Conservation (phyloP, 2,888 invertebrate species). For the Tethea ocularis region DNA sequence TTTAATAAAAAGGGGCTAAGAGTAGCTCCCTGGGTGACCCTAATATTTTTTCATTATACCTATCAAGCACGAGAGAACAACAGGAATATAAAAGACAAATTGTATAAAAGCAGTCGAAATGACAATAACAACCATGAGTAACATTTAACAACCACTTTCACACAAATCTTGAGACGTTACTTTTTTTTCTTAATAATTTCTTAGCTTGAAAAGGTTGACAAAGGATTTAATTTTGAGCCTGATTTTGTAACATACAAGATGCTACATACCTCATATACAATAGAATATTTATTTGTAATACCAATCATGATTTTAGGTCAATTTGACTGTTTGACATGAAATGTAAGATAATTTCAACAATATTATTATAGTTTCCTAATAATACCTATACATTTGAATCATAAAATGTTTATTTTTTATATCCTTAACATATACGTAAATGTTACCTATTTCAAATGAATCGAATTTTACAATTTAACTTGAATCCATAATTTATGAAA, state of each 20-base stretch:
- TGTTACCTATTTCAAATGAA: too few relatives aligned
- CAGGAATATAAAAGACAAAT: constrained; percentile 48
- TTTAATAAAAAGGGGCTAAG: constrained; percentile 32
- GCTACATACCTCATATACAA: neutral
- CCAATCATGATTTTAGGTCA: neutral
- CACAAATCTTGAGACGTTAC: constrained; percentile 32
- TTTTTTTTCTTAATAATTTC: constrained; percentile 5
- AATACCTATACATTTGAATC: too few relatives aligned
- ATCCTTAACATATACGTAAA: too few relatives aligned
- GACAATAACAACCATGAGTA: constrained; percentile 61
- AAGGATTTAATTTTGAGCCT: neutral
- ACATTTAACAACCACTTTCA: constrained; percentile 61
- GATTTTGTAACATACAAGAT: neutral
- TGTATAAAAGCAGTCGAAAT: constrained; percentile 63
- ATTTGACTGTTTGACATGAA: neutral
- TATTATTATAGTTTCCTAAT: too few relatives aligned
- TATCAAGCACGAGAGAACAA: constrained; percentile 55
- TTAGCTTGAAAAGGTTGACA: neutral
- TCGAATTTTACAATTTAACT: constrained; percentile 23
- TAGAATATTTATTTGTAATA: neutral
- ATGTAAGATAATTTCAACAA: too few relatives aligned
- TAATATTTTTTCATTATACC: constrained; percentile 21
- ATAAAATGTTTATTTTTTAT: too few relatives aligned
- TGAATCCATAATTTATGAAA: neutral
- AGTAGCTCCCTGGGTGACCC: constrained; percentile 33